Conservation (phyloP, 2,113 vertebrate genomes). For the Protomyctophum bolini region DNA sequence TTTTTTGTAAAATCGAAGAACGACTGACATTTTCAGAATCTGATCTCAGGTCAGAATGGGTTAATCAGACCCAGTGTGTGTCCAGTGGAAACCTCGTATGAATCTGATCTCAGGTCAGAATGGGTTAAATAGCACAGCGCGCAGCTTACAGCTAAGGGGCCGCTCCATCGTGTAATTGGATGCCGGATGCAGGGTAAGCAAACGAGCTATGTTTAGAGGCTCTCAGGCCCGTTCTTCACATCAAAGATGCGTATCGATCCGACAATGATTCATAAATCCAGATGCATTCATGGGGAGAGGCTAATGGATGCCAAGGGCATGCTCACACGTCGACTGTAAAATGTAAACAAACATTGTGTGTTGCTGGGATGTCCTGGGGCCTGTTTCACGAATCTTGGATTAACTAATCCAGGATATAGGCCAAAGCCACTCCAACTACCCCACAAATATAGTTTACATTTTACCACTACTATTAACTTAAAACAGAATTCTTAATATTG, state of each 20-base stretch:
- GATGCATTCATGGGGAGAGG: constrained; percentile 5
- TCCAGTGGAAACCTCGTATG: too few species aligned
- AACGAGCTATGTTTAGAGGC: background rate
- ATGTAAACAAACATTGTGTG: background rate
- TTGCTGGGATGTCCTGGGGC: constrained; percentile 1
- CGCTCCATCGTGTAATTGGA: constrained; percentile 20
- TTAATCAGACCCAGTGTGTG: too few species aligned
- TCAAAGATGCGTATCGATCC: constrained; percentile 29
- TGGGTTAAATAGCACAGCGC: constrained; percentile 49
- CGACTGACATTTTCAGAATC: too few species aligned
- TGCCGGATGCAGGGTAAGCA: background rate
- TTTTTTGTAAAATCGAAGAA: too few species aligned
- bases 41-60: too few species aligned
- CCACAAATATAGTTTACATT: too few species aligned
- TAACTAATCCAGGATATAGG: too few species aligned
- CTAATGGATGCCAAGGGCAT: constrained; percentile 23
- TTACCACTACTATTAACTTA: too few species aligned
- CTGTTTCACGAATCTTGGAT: too few species aligned
- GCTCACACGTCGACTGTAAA: background rate
- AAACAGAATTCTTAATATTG: too few species aligned
- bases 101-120: too few species aligned
- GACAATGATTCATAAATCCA: constrained; percentile 25
- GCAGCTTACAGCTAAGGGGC: constrained; percentile 26
- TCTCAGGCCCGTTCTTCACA: constrained; percentile 6
- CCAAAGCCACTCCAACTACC: too few species aligned